A percentile compares a stretch with the other conserved stretches of the same genome.
These are phyloP conservation scores for Scopus umbretta DNA, from an alignment of 2,113 vertebrate genomes.

Conservation along the genomic window DNA sequence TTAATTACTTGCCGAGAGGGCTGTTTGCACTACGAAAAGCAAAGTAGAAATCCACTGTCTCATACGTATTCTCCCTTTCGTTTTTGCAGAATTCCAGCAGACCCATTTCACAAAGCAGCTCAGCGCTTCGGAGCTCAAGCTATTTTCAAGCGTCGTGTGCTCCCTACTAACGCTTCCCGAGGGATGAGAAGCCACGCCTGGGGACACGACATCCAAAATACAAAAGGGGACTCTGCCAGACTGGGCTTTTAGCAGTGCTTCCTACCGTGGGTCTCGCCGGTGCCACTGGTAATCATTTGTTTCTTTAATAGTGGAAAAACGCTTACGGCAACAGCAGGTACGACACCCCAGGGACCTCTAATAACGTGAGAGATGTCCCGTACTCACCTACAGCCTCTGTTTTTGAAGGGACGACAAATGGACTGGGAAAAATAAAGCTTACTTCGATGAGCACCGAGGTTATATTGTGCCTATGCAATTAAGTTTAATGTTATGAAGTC, in stretches of 20 bases:
- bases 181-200: neutral
- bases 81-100: neutral
- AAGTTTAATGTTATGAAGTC: neutral
- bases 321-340: neutral
- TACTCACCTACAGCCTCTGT: neutral
- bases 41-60: neutral
- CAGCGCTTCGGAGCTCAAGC: accelerated
- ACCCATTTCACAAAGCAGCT: neutral
- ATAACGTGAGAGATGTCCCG: neutral
- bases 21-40: neutral
- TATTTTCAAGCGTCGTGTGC: neutral
- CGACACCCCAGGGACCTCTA: neutral
- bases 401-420: neutral
- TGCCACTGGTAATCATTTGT: neutral
- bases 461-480: neutral
- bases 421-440: neutral
- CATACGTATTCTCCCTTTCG: too few species aligned
- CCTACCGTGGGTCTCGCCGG: accelerated
- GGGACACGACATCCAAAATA: neutral
- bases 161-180: neutral
- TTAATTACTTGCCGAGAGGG: neutral
- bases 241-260: neutral
- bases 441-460: neutral
- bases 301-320: neutral
- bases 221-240: neutral